These are phyloP conservation scores for Saiga tatarica DNA, from an alignment of 2,113 vertebrate genomes.

Conservation along the genomic window DNA sequence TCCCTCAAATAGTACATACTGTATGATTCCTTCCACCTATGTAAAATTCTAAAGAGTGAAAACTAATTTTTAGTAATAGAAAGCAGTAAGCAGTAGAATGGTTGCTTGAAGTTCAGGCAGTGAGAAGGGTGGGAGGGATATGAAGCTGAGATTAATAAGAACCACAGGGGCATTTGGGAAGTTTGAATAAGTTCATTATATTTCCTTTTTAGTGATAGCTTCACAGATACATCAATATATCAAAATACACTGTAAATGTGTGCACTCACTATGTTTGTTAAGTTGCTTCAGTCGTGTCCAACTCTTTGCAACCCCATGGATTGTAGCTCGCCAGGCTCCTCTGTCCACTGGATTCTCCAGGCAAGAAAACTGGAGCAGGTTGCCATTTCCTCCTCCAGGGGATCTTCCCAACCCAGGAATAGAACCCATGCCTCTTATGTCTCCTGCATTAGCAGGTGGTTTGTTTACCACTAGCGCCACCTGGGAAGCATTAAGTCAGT, in stretches of 20 bases:
- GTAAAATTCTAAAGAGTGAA: not conserved
- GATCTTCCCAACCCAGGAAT: not conserved
- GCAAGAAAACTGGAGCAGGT: not conserved
- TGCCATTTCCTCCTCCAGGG: not conserved
- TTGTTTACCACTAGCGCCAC: not conserved
- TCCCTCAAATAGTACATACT: not conserved
- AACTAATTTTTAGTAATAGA: not conserved
- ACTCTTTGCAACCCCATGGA: not conserved
- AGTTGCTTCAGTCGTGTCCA: rapidly evolving
- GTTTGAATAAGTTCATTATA: not conserved
- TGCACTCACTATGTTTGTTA: not conserved
- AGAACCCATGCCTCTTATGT: not conserved
- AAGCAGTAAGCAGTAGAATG: not conserved
- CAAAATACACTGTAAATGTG: not conserved
- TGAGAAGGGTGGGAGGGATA: not conserved
- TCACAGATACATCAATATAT: not conserved
- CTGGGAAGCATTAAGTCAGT: not conserved
- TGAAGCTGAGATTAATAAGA: not conserved
- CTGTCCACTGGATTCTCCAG: not conserved
- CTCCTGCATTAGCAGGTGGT: not conserved
- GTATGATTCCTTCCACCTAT: not conserved
- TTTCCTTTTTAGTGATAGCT: not conserved
- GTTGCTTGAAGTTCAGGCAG: not conserved
- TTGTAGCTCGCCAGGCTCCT: not conserved
- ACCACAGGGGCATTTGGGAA: not conserved